These are phyloP conservation scores for Podarcis muralis DNA, from an alignment of 2,113 vertebrate species.

Conservation along the genomic window DNA sequence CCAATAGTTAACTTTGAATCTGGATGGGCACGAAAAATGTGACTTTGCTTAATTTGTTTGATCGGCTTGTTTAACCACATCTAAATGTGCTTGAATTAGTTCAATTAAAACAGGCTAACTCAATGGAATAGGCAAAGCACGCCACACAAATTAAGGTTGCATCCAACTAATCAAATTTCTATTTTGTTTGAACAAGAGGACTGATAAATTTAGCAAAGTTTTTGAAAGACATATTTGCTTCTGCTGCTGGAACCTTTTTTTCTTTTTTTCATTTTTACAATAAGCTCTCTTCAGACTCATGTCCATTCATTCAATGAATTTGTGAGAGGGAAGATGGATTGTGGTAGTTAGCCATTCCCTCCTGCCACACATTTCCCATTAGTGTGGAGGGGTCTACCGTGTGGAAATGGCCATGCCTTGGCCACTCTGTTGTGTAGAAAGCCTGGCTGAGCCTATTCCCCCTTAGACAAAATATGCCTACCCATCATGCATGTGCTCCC, in stretches of 20 bases:
- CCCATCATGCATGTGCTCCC: too few species aligned
- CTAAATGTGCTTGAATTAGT: slow-evolving; percentile 15
- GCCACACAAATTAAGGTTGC: slow-evolving; percentile 4
- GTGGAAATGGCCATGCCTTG: neutral
- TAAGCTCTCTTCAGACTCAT: neutral
- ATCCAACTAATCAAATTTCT: slow-evolving; percentile 14
- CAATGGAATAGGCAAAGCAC: slow-evolving; percentile 3
- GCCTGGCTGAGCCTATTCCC: neutral
- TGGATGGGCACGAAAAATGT: neutral
- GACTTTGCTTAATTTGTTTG: slow-evolving; percentile 25
- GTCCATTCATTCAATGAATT: too few species aligned
- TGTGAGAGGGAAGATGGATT: too few species aligned
- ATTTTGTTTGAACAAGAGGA: neutral
- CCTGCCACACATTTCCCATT: too few species aligned
- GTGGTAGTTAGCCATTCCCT: too few species aligned
- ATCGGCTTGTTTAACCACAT: slow-evolving; percentile 12
- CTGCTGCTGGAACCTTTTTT: neutral
- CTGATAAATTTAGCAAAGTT: slow-evolving; percentile 6
- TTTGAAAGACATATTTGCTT: neutral
- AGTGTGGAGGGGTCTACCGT: too few species aligned
- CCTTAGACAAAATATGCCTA: neutral
- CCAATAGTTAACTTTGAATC: neutral
- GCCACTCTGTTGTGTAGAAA: neutral
- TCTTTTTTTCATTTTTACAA: too few species aligned
- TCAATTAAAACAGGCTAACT: slow-evolving; percentile 9